Percentiles rank a stretch among this genome's conserved stretches.
phyloP scores from a whole-genome alignment of 2,113 vertebrate genomes.

The Calyptomena viridis region DNA sequence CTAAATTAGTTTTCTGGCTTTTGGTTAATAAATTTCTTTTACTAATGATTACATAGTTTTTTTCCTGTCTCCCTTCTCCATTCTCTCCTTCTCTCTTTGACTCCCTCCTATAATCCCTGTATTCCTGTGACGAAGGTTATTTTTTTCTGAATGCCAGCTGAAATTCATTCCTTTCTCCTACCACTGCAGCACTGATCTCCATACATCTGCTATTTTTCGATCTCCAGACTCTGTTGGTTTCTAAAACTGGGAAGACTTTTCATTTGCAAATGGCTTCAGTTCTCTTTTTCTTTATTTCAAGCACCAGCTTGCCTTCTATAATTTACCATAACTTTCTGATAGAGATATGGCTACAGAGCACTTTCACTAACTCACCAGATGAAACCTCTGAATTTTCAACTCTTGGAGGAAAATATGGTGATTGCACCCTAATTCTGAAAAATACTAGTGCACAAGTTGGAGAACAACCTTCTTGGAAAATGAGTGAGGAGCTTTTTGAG shows the following conservation, averaged over 20 bases:
- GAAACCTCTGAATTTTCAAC: neutral
- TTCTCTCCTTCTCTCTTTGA: neutral
- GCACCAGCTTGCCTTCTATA: neutral
- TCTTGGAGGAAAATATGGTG: neutral
- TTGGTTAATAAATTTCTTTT: neutral
- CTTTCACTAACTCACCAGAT: slow-evolving; percentile 17
- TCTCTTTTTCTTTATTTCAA: neutral
- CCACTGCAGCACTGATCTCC: neutral
- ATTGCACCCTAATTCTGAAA: neutral
- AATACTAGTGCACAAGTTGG: neutral
- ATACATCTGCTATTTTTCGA: neutral
- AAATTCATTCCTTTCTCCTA: neutral
- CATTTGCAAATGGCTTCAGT: slow-evolving; percentile 28
- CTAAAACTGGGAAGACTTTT: slow-evolving; percentile 43
- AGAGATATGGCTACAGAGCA: neutral
- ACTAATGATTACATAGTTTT: neutral
- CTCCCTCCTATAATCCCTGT: neutral
- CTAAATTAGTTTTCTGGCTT: neutral
- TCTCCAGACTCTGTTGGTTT: neutral
- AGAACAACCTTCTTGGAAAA: slow-evolving; percentile 23
- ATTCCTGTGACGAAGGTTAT: neutral
- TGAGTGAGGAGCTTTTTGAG: neutral
- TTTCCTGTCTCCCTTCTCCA: neutral
- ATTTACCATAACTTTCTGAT: neutral
- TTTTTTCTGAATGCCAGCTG: slow-evolving; percentile 6